Base-by-base conservation (phyloP, 2,888 invertebrate genomes). In the Capitulum mitella region DNA sequence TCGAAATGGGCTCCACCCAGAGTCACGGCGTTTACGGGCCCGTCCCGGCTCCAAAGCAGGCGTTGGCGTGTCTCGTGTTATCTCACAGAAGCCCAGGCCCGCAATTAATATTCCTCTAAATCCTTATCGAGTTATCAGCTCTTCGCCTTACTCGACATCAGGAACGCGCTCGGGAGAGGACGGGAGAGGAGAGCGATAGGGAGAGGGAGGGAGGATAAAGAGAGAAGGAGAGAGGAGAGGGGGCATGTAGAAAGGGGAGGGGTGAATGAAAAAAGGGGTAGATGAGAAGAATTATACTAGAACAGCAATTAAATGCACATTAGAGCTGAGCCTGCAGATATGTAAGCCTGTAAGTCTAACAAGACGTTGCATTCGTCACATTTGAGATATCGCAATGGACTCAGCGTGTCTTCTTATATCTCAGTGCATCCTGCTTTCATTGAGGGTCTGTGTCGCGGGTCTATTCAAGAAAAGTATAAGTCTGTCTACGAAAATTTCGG, bases 81-180 rank as follows among this genome's bases (percentile, higher is more conserved):
- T 64, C 64, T 32, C 1, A 19, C 64, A 34, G 34, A 34, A 32
- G 64, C 19, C 64, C 12, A 14, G 19, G 32, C 14, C 34, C 34
- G 34, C 64, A 32, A 34, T 64, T 64, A 14, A 64, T 64, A 64
- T 64, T 64, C 64, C 64, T 32, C 34, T 64, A 19, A 64, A 64
- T 29, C 19, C 32, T 34, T 64, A 64, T 64, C 64, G 34, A 34
- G 64, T 5, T 34, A 64, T 64, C 64, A 29, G 64, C 64, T 34
- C 64, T 34, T 14, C 19, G 34, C 58, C 29, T 6, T 29, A 29
- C 29, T 6, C 6, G 14, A 29, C n/a, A 2, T 58, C n/a, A n/a
- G 22, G 51, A 22, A 26, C 19, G 51, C 6, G 51, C 1, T 26
- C 19, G 51, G n/a, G n/a, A 51, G 19, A 51, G 51, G 51, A 26